Conservation (phyloP, 35 echinoderm and acorn worm genomes). For the Anneissia japonica region DNA sequence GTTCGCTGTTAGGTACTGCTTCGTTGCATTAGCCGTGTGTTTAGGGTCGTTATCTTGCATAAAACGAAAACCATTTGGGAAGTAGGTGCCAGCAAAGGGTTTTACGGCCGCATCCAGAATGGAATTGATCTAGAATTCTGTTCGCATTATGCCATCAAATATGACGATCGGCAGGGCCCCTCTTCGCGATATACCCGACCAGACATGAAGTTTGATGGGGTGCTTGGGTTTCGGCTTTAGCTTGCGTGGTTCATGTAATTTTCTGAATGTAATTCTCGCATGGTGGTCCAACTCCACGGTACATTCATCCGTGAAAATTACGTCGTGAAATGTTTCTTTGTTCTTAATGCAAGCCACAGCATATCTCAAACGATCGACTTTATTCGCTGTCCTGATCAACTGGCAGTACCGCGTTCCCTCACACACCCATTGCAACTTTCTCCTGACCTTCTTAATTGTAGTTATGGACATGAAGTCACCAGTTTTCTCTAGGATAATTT, state of each 20-base stretch:
- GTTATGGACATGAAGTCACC: too few relatives aligned
- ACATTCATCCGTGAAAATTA: conserved; percentile 28
- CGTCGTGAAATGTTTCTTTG: conserved; percentile 23
- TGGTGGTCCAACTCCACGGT: conserved; percentile 10
- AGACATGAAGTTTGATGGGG: conserved; percentile 18
- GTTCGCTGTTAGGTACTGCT: neutral
- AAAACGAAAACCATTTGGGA: conserved; percentile 4
- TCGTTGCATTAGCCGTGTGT: neutral
- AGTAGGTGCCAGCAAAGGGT: conserved; percentile 3
- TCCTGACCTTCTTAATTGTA: neutral
- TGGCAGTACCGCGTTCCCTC: neutral
- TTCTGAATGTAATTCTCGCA: conserved; percentile 23
- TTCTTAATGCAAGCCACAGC: neutral
- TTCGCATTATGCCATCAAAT: conserved; percentile 29
- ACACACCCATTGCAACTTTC: neutral
- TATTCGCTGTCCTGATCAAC: neutral
- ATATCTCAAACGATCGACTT: conserved; percentile 5
- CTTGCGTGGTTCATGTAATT: neutral
- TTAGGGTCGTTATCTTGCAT: conserved; percentile 34
- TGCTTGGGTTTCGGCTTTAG: conserved; percentile 31
- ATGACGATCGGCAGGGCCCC: conserved; percentile 11
- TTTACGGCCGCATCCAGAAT: conserved; percentile 6
- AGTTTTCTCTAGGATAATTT: too few relatives aligned
- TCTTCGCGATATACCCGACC: conserved; percentile 32
- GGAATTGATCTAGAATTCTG: neutral